phyloP scores from a whole-genome alignment of 2,113 vertebrate species.

The Catagonus wagneri region DNA sequence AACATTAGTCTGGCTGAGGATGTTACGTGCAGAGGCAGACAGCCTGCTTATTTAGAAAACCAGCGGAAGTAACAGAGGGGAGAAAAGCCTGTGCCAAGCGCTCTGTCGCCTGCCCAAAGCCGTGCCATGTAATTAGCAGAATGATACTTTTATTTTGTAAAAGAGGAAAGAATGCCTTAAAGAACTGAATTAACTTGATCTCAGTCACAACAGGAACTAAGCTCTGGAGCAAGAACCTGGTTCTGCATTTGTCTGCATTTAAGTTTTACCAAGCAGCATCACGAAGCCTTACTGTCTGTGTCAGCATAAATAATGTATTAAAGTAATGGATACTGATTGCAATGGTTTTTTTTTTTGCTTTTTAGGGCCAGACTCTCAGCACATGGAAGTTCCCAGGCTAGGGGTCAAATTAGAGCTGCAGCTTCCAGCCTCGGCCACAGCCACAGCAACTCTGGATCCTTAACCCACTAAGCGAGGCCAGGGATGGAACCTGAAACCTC shows the following conservation, averaged over 20 bases:
- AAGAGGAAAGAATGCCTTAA: background rate
- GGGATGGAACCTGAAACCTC: no score
- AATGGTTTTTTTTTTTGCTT: no score
- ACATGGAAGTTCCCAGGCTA: no score
- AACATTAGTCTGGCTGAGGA: background rate
- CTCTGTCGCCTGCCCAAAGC: background rate
- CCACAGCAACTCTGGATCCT: no score
- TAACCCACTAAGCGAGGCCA: no score
- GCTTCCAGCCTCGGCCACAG: no score
- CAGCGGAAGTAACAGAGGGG: background rate
- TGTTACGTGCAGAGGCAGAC: background rate
- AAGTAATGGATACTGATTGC: no score
- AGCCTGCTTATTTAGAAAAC: background rate
- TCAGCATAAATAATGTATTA: no score
- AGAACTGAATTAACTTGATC: background rate
- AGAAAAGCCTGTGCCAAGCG: background rate
- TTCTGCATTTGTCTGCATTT: background rate
- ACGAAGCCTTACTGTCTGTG: background rate
- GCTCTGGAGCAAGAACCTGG: background rate
- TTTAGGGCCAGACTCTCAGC: no score
- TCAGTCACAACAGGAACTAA: background rate
- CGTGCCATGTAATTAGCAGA: background rate
- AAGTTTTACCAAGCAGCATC: background rate
- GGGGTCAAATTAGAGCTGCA: no score
- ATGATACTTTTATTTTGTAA: background rate